Percentiles rank a stretch among this genome's conserved stretches.
phyloP scores from a whole-genome alignment of 2,797 vertebrate species.

The Phyllotis vaccarum region DNA sequence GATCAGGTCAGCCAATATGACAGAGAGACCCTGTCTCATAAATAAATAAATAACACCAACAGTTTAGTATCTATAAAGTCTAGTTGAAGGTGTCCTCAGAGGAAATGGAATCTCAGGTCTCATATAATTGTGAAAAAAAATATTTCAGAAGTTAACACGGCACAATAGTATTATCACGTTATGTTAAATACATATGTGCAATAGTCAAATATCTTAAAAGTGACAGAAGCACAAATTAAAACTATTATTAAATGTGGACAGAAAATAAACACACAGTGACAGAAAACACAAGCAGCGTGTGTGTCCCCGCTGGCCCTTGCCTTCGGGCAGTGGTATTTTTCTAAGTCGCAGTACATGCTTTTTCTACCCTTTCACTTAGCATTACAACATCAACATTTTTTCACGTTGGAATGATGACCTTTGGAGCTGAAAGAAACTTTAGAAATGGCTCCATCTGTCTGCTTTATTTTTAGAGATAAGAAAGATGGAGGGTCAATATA shows the following conservation, averaged over 20 bases:
- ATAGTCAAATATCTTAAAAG: conserved; percentile 41
- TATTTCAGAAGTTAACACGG: not conserved
- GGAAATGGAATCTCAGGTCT: conserved; percentile 43
- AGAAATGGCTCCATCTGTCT: conserved; percentile 46
- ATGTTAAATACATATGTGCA: conserved; percentile 24
- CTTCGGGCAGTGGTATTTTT: not conserved
- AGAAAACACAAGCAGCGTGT: not conserved
- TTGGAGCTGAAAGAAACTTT: conserved; percentile 60
- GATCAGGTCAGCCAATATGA: not conserved
- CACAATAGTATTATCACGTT: conserved; percentile 16
- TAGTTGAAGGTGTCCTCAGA: conserved; percentile 1
- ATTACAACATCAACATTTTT: conserved; percentile 57
- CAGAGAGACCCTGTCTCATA: not conserved
- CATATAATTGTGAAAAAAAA: conserved; percentile 49
- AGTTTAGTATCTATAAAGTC: conserved; percentile 8
- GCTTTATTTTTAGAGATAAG: conserved; percentile 51
- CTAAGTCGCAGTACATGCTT: not conserved
- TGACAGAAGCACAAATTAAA: not conserved
- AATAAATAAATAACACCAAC: not conserved
- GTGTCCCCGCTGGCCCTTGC: conserved; percentile 1
- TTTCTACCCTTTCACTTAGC: conserved; percentile 50
- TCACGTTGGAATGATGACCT: conserved; percentile 56
- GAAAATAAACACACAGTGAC: conserved; percentile 26
- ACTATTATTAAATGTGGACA: conserved; percentile 41
- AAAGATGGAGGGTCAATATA: not conserved